A percentile compares a stretch with the other conserved stretches of the same genome.
Conservation (phyloP, 2,888 invertebrate genomes). For the Coronaproctus castanopsis region DNA sequence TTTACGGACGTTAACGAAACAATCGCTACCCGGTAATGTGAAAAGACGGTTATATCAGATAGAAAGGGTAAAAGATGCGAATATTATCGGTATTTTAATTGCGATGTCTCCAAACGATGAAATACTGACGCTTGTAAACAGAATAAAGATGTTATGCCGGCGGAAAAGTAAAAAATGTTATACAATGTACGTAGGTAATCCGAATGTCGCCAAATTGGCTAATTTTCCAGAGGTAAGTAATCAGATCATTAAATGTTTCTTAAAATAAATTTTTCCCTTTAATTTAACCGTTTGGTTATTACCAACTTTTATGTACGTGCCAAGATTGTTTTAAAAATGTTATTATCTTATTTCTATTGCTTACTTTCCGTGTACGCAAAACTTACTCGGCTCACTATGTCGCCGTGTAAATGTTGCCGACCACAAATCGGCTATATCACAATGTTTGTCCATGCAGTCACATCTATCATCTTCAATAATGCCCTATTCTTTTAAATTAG, state of each 20-base stretch:
- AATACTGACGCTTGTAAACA: slow-evolving; percentile 50
- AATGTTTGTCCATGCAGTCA: too few relatives aligned
- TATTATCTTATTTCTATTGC: too few relatives aligned
- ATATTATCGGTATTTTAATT: slow-evolving; percentile 68
- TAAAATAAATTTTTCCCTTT: too few relatives aligned
- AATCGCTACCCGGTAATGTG: slow-evolving; percentile 32
- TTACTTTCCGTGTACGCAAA: too few relatives aligned
- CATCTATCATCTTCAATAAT: too few relatives aligned
- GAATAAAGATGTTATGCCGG: slow-evolving; percentile 49
- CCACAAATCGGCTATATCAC: too few relatives aligned
- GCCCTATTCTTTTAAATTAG: too few relatives aligned
- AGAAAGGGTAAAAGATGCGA: slow-evolving; percentile 80
- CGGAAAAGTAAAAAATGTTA: slow-evolving; percentile 61
- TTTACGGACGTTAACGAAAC: slow-evolving; percentile 1
- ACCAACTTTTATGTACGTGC: too few relatives aligned
- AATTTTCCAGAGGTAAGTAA: slow-evolving; percentile 65
- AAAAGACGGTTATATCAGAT: slow-evolving; percentile 62
- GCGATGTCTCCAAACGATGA: slow-evolving; percentile 71
- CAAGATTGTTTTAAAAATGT: too few relatives aligned
- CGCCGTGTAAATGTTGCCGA: too few relatives aligned
- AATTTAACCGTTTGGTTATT: too few relatives aligned
- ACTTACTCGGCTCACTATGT: too few relatives aligned
- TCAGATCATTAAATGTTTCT: neutral
- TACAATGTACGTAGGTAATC: slow-evolving; percentile 79
- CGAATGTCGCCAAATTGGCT: slow-evolving; percentile 82